These are phyloP conservation scores for Trachemys scripta DNA, from an alignment of 2,113 vertebrate species.

Conservation along the genomic window DNA sequence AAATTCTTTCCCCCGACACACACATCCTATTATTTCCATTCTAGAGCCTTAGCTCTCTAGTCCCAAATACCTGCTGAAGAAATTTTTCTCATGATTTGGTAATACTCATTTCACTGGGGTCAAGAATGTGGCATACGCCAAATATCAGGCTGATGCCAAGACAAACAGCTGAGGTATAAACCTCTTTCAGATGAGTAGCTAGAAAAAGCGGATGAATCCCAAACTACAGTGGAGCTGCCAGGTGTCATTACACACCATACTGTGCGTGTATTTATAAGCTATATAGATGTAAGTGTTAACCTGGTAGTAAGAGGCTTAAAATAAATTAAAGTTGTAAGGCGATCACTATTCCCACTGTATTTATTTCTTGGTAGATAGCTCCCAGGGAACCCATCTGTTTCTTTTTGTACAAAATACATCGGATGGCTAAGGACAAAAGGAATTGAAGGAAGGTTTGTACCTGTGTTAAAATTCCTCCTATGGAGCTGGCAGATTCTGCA, in stretches of 20 bases:
- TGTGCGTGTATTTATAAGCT: neutral
- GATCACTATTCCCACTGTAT: conserved; percentile 20
- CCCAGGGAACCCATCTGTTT: neutral
- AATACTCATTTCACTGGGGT: rapidly evolving
- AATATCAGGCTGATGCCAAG: conserved; percentile 26
- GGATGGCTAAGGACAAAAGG: neutral
- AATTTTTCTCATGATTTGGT: neutral
- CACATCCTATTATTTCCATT: neutral
- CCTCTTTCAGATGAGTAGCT: neutral
- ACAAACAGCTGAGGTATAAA: conserved; percentile 1
- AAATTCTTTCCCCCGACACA: neutral
- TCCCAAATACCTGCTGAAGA: conserved; percentile 24
- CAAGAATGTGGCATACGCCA: neutral
- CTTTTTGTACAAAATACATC: neutral
- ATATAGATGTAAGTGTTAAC: neutral
- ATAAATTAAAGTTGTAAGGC: conserved; percentile 23
- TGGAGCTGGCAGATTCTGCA: neutral
- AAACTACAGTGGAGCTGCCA: neutral
- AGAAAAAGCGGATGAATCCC: neutral
- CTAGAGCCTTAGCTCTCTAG: conserved; percentile 30
- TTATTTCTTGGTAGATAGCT: neutral
- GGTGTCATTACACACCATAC: neutral
- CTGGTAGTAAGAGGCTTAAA: conserved; percentile 10
- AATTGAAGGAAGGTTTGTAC: rapidly evolving
- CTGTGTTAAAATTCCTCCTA: neutral